Evolutionary conservation across 1,140 invertebrate genomes (phyloP), one percentile per base, ranked within the genome.

Genomic region (Drosophila mauritiana): DNA sequence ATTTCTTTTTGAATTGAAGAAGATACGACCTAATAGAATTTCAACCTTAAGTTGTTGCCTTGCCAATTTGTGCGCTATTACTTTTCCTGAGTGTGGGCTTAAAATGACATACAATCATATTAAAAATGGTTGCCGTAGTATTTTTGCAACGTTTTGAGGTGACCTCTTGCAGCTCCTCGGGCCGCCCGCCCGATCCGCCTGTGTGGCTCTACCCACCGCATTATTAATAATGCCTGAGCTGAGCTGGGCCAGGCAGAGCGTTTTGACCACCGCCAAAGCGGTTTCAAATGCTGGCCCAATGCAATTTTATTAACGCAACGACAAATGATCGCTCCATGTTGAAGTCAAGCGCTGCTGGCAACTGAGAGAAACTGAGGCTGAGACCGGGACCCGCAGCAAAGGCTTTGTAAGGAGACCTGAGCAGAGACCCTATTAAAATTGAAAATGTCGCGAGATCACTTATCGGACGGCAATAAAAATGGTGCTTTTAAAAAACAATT

Each of bases 301-400:
- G 88, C 88, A 91, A 84, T 91, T 91, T 91, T 91, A 91, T 91
- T 91, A 91, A 91, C 80, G 80, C 88, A 89, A 84, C 84, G 84
- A 89, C 84, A 89, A 89, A 89, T 89, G 84, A 89, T 89, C 80
- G 75, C 84, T 70, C 65, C 45, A 57, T 51, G 58, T 52, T 42
- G 45, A 62, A 51, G 48, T 2, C 48, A 34, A 34, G 48, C 48
- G 34, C 10, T 13, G 27, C 48, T 51, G 27, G 27, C 48, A 17
- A 42, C 36, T 58, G 15, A 39, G 45, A 57, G 22, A 27, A 12
- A 10, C 25, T 40, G 27, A 40, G 31, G 55, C 27, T 34, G 40
- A 46, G 52, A 31, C 20, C 8, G 51, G 64, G 57, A 36, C n/a
- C 36, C 42, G 63, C 40, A 55, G 72, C 36, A 67, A 51, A 43